These are phyloP conservation scores for Leptodirus hochenwartii DNA, from an alignment of 2,888 invertebrate species.

Conservation along the genomic window DNA sequence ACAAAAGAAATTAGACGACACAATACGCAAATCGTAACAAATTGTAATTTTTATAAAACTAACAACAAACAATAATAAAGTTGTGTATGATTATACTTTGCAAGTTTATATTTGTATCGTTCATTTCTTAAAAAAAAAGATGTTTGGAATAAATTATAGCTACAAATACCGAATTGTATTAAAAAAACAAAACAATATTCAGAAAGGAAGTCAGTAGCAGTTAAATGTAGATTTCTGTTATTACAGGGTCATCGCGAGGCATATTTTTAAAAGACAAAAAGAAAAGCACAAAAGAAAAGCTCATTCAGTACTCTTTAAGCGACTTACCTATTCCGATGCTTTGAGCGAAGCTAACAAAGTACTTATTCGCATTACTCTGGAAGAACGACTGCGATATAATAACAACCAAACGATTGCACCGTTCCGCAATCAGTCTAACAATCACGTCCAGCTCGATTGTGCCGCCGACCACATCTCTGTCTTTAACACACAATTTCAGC, in stretches of 20 bases:
- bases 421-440: conserved; percentile 49
- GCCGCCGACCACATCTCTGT: conserved; percentile 53
- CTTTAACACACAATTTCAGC: conserved; percentile 54
- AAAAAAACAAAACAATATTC: conserved; percentile 7
- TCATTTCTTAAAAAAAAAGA: too few relatives aligned
- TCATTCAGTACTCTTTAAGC: neutral
- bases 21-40: too few relatives aligned
- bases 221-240: too few relatives aligned
- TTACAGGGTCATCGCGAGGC: too few relatives aligned
- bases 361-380: conserved; percentile 56
- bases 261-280: conserved; percentile 1
- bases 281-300: neutral
- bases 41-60: too few relatives aligned
- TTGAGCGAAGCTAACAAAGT: conserved; percentile 64
- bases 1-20: too few relatives aligned
- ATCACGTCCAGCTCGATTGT: conserved; percentile 54
- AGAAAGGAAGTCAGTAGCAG: too few relatives aligned
- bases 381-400: conserved; percentile 69
- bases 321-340: conserved; percentile 60
- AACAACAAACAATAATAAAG: too few relatives aligned
- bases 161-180: conserved; percentile 3
- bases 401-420: conserved; percentile 63
- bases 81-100: too few relatives aligned
- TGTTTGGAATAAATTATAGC: too few relatives aligned
- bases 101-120: too few relatives aligned